Percentiles rank a stretch among this genome's conserved stretches.
These are phyloP conservation scores for Lasioglossum figueresi DNA, from an alignment of 2,888 invertebrate species.

Conservation along the genomic window DNA sequence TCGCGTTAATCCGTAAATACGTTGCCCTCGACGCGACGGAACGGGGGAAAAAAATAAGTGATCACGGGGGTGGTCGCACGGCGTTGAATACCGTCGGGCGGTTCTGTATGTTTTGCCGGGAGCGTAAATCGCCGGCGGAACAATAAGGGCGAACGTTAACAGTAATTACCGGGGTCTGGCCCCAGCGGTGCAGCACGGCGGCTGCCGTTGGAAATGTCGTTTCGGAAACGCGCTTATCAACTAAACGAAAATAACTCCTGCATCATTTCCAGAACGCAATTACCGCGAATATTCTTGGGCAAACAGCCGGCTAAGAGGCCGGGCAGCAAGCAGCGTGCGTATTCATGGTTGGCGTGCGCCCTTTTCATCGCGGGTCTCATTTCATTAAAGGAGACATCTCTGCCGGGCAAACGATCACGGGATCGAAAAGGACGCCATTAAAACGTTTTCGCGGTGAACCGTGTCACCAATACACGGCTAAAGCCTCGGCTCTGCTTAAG, in stretches of 20 bases:
- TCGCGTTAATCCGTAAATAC: background rate
- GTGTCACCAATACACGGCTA: constrained; percentile 12
- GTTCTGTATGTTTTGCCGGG: background rate
- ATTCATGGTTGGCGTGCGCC: constrained; percentile 45
- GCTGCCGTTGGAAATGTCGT: constrained; percentile 17
- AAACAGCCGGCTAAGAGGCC: background rate
- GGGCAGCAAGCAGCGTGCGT: constrained; percentile 23
- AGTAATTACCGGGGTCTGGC: constrained; percentile 37
- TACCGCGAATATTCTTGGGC: constrained; percentile 54
- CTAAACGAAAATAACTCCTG: constrained; percentile 28
- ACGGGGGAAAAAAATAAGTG: background rate
- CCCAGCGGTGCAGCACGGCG: background rate
- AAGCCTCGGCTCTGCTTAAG: constrained; percentile 18
- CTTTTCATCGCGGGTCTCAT: constrained; percentile 50
- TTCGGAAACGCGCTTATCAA: constrained; percentile 43
- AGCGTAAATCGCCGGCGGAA: constrained; percentile 13
- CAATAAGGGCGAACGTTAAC: constrained; percentile 30
- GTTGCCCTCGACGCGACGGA: background rate
- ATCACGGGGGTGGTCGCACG: background rate
- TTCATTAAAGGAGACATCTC: constrained; percentile 57
- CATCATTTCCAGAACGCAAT: constrained; percentile 45
- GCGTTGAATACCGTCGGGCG: background rate
- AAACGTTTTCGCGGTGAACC: constrained; percentile 23
- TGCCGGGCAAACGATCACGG: constrained; percentile 31
- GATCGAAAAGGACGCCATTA: constrained; percentile 41